Percentiles rank a stretch among this genome's conserved stretches.
Evolutionary conservation across 2,113 vertebrate genomes (phyloP).

Genomic region (Rhipidura dahli): DNA sequence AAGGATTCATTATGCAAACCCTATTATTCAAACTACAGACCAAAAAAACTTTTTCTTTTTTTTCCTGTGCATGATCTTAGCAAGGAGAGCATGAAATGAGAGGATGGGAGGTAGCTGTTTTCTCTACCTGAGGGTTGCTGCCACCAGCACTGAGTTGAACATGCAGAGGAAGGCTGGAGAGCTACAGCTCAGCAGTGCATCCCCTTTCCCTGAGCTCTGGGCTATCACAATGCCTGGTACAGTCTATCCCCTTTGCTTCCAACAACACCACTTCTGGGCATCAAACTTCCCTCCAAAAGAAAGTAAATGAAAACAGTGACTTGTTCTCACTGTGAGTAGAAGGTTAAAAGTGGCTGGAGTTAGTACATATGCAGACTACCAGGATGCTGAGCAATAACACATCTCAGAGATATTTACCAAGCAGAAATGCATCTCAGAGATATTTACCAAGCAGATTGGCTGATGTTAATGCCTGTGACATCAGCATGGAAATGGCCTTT

Average conservation of each 20-base stretch:
- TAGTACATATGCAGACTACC: background rate
- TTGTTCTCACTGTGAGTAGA: background rate
- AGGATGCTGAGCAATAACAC: background rate
- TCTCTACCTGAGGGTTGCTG: background rate
- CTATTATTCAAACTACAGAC: background rate
- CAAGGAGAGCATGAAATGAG: background rate
- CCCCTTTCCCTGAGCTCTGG: background rate
- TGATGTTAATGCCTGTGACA: slow-evolving; percentile 8
- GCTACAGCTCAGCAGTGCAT: background rate
- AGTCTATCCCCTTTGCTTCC: background rate
- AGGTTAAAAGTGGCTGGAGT: background rate
- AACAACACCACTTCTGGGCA: background rate
- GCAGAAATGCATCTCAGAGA: background rate
- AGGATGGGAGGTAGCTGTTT: background rate
- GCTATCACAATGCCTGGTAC: fast-evolving
- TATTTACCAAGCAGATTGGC: background rate
- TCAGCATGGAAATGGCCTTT: background rate
- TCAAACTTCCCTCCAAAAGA: background rate
- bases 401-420: background rate
- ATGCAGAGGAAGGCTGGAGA: background rate
- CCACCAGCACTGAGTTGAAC: background rate
- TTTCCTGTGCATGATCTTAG: background rate
- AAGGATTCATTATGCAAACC: background rate
- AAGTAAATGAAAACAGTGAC: background rate
- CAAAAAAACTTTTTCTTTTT: background rate